These are phyloP conservation scores for Symphodus melops DNA, from an alignment of 2,113 vertebrate genomes.

Conservation along the genomic window DNA sequence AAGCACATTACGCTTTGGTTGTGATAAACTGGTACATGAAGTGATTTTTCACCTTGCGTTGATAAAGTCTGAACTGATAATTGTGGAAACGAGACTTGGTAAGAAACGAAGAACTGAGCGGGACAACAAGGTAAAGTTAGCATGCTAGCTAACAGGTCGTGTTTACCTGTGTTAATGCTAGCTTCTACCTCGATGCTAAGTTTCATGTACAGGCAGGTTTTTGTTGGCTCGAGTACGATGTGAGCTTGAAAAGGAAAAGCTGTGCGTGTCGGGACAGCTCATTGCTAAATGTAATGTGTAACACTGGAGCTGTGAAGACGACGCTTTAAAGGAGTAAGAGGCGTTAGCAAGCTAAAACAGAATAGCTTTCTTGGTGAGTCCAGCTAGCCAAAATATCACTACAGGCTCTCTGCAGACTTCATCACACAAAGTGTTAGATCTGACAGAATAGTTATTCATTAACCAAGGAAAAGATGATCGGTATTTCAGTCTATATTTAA, in stretches of 20 bases:
- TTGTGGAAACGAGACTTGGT: conserved; percentile 12
- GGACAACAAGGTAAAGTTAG: conserved; percentile 76
- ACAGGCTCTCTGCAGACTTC: conserved; percentile 28
- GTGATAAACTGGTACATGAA: conserved; percentile 9
- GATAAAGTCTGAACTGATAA: neutral
- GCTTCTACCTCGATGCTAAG: conserved; percentile 2
- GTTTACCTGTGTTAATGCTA: conserved; percentile 39
- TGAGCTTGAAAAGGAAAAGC: neutral
- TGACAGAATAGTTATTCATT: neutral
- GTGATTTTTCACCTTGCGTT: neutral
- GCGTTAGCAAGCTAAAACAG: neutral
- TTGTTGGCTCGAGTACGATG: neutral
- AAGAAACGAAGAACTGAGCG: conserved; percentile 48
- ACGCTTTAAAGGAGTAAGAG: neutral
- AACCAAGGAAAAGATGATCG: neutral
- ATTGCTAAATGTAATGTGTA: neutral
- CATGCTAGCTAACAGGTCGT: conserved; percentile 60
- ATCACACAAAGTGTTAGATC: neutral
- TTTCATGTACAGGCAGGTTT: conserved; percentile 4
- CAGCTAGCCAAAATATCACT: conserved; percentile 48
- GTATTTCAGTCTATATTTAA: neutral
- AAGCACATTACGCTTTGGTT: conserved; percentile 29
- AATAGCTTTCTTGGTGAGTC: too few relatives aligned
- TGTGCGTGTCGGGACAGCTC: neutral
- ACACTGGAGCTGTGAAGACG: too few relatives aligned